Conservation (phyloP, 2,113 vertebrate species). For the Hymenochirus boettgeri region DNA sequence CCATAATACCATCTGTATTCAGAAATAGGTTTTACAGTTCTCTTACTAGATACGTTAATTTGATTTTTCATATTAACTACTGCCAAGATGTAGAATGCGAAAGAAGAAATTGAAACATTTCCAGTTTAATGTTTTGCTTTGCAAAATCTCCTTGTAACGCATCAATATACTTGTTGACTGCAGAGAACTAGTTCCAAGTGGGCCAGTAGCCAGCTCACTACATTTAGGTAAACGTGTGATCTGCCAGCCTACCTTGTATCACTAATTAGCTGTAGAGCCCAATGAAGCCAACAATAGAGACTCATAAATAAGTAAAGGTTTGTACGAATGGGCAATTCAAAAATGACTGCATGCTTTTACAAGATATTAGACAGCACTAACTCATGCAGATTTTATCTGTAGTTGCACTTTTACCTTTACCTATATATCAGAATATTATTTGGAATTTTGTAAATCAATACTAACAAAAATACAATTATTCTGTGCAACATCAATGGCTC, state of each 20-base stretch:
- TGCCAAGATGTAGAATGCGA: slow-evolving; percentile 24
- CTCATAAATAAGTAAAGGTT: slow-evolving; percentile 37
- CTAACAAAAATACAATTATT: too few relatives aligned
- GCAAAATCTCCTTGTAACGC: slow-evolving; percentile 35
- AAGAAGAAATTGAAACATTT: slow-evolving; percentile 13
- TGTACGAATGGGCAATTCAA: slow-evolving; percentile 36
- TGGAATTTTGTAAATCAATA: too few relatives aligned
- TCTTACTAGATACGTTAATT: slow-evolving; percentile 22
- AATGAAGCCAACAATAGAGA: slow-evolving; percentile 18
- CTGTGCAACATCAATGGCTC: too few relatives aligned
- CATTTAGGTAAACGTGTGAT: slow-evolving; percentile 34
- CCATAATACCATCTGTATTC: too few relatives aligned
- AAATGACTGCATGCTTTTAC: slow-evolving; percentile 21
- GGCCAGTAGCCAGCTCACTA: slow-evolving; percentile 13
- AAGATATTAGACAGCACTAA: slow-evolving; percentile 9
- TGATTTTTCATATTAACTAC: neutral
- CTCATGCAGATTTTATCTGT: neutral
- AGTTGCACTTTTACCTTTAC: too few relatives aligned
- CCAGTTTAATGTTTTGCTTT: slow-evolving; percentile 32
- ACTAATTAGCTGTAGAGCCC: slow-evolving; percentile 32
- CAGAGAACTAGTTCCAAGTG: slow-evolving; percentile 19
- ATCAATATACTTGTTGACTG: slow-evolving; percentile 24
- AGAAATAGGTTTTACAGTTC: too few relatives aligned
- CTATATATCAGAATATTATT: too few relatives aligned
- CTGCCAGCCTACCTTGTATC: slow-evolving; percentile 36